Conservation (phyloP, 2,888 invertebrate species). For the Heterodera filipjevi region DNA sequence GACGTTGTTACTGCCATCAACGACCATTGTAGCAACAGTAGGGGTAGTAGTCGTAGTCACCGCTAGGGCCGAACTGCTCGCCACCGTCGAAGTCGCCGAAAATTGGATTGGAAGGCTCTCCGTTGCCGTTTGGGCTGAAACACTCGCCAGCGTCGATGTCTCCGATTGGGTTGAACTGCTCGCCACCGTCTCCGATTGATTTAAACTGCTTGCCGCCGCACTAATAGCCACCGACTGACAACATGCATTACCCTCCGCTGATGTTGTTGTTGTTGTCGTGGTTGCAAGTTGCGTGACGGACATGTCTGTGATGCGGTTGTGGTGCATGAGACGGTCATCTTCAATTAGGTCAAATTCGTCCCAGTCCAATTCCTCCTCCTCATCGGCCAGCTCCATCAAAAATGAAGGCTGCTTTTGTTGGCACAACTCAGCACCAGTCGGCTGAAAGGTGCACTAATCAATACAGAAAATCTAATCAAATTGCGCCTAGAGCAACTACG, state of each 20-base stretch:
- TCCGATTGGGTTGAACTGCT: neutral
- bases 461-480: too few relatives aligned
- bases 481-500: too few relatives aligned
- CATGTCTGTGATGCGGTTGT: neutral
- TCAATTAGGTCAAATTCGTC: neutral
- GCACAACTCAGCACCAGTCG: neutral
- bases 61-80: neutral
- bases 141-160: neutral
- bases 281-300: too few relatives aligned
- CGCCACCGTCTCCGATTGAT: too few relatives aligned
- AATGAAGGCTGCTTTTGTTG: neutral
- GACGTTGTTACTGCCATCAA: neutral
- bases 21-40: neutral
- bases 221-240: too few relatives aligned
- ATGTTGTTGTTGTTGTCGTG: neutral
- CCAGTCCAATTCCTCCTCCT: neutral
- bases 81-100: neutral
- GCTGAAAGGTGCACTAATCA: neutral
- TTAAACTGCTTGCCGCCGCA: too few relatives aligned
- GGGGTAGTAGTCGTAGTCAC: too few relatives aligned
- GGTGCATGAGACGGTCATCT: neutral
- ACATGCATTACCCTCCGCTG: too few relatives aligned
- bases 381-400: neutral
- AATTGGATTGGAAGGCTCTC: neutral
- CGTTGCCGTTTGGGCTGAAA: neutral